phyloP scores from a whole-genome alignment of 2,888 invertebrate genomes.

The Phytoseiulus persimilis region DNA sequence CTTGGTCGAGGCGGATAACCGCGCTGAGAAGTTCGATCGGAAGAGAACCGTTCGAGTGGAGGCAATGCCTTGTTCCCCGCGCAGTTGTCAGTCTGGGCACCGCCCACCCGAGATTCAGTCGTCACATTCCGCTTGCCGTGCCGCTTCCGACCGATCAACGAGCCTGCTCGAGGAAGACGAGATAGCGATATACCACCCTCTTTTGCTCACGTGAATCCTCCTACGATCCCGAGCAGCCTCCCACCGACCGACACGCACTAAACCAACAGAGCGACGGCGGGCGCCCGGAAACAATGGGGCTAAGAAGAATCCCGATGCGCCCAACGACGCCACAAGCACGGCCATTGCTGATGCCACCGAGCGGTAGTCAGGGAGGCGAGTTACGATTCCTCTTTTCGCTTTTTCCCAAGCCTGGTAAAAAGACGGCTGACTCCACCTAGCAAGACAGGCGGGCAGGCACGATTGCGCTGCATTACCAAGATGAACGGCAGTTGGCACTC shows the following conservation, averaged over 20 bases:
- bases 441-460: background rate
- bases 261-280: background rate
- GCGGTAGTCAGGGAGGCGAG: background rate
- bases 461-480: conserved; percentile 5
- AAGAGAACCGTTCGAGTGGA: background rate
- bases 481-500: conserved; percentile 5
- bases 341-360: background rate
- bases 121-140: background rate
- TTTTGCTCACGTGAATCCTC: background rate
- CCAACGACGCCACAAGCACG: background rate
- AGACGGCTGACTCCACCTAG: background rate
- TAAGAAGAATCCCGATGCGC: background rate
- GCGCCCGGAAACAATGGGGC: background rate
- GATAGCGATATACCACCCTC: background rate
- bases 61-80: background rate
- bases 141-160: background rate
- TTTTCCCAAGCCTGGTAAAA: background rate
- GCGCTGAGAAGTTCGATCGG: background rate
- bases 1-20: background rate
- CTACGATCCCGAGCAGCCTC: background rate
- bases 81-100: background rate
- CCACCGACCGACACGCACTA: background rate
- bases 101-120: background rate
- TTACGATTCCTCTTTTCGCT: background rate
- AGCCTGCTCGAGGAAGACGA: background rate